Evolutionary conservation across 2,797 vertebrate genomes (phyloP).

Genomic region (Muscicapa comitata): DNA sequence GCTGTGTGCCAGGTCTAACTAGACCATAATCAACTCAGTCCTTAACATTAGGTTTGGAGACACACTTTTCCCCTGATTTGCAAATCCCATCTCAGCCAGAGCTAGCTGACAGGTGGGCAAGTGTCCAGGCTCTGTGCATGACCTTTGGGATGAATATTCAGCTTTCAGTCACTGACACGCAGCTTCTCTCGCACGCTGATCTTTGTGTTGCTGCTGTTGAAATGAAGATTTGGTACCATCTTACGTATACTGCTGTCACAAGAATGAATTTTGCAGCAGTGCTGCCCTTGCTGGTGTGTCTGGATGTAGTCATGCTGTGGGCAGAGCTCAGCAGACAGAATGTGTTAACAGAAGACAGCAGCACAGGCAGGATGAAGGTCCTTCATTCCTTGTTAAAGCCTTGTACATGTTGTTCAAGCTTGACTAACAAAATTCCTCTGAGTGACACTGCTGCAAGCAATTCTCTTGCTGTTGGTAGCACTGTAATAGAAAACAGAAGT

Average conservation of each 20-base stretch:
- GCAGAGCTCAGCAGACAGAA: background rate
- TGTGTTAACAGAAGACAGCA: background rate
- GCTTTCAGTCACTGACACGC: fast-evolving
- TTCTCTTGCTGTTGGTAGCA: background rate
- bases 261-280: background rate
- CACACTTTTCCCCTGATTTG: background rate
- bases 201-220: background rate
- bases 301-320: background rate
- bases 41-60: background rate
- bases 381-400: background rate
- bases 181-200: background rate
- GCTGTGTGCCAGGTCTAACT: background rate
- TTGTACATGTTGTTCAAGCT: background rate
- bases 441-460: background rate
- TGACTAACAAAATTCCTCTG: background rate
- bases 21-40: background rate
- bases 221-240: background rate
- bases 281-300: background rate
- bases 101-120: background rate
- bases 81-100: background rate
- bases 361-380: background rate
- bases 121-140: background rate
- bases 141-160: background rate
- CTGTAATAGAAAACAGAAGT: background rate
- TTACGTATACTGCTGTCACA: background rate